A percentile compares a stretch with the other conserved stretches of the same genome.
Conservation (phyloP, 2,113 vertebrate species). For the Papio anubis region DNA sequence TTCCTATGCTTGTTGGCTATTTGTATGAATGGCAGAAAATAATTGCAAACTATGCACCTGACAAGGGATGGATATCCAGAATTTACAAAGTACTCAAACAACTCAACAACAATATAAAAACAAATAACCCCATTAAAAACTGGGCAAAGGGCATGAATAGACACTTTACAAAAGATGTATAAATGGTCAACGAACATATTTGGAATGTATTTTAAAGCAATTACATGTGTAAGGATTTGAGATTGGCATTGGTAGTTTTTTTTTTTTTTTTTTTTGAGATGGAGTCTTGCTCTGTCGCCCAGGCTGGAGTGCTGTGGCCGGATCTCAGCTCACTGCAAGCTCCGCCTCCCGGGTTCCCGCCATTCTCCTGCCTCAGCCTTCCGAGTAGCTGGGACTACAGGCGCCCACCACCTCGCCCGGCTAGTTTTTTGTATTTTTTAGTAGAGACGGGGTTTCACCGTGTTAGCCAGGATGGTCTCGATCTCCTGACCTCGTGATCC, state of each 20-base stretch:
- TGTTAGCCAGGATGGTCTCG: too few species aligned
- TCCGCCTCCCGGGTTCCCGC: too few species aligned
- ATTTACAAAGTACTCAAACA: not conserved
- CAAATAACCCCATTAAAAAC: not conserved
- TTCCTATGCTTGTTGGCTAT: not conserved
- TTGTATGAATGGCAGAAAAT: not conserved
- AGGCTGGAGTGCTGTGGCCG: too few species aligned
- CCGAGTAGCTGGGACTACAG: too few species aligned
- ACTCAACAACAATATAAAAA: not conserved
- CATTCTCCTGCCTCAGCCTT: too few species aligned
- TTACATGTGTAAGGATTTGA: not conserved
- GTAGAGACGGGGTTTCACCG: too few species aligned
- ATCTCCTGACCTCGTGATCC: too few species aligned
- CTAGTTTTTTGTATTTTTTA: too few species aligned
- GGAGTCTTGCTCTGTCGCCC: too few species aligned
- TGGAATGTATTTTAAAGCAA: not conserved
- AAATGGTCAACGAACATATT: not conserved
- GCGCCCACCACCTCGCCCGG: too few species aligned
- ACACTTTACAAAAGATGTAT: not conserved
- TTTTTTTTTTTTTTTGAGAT: too few species aligned
- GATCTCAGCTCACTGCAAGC: too few species aligned
- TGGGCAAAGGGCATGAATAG: not conserved
- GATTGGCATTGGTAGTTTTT: not conserved
- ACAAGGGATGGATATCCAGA: not conserved
- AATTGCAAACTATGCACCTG: not conserved